Percentiles rank a stretch among this genome's conserved stretches.
Conservation (phyloP, 1,140 invertebrate genomes). For the Hirudo medicinalis region DNA sequence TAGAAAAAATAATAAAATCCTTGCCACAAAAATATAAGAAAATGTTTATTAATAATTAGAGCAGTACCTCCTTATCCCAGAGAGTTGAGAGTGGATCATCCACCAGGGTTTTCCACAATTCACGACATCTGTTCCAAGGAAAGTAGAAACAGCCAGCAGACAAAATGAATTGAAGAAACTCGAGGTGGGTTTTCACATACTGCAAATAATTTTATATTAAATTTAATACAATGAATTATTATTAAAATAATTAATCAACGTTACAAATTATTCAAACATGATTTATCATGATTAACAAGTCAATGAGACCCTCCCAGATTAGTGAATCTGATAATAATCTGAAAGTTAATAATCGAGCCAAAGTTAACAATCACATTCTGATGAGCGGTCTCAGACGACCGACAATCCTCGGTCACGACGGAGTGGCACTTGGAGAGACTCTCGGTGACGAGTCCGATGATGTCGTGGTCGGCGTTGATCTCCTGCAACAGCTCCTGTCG, state of each 20-base stretch:
- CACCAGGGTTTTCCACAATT: constrained; percentile 46
- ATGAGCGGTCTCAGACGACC: background rate
- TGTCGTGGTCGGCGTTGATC: constrained; percentile 43
- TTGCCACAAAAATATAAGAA: background rate
- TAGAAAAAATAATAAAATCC: background rate
- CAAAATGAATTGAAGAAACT: constrained; percentile 45
- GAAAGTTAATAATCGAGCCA: too few relatives aligned
- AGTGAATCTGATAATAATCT: background rate
- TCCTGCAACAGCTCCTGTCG: constrained; percentile 43
- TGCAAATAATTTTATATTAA: constrained; percentile 29
- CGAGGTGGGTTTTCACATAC: constrained; percentile 44
- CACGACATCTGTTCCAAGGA: constrained; percentile 42
- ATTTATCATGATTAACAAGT: background rate
- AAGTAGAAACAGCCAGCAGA: constrained; percentile 46
- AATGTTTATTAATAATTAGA: background rate
- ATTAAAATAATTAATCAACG: background rate
- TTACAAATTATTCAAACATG: constrained; percentile 12
- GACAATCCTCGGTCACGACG: background rate
- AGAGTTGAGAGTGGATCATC: constrained; percentile 41
- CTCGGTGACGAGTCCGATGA: constrained; percentile 43
- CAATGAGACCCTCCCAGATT: background rate
- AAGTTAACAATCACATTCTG: too few relatives aligned
- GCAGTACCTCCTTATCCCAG: constrained; percentile 40
- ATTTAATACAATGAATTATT: constrained; percentile 8
- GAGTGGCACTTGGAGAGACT: constrained; percentile 43